phyloP scores from a whole-genome alignment of 2,797 vertebrate species.

The Channa striata region DNA sequence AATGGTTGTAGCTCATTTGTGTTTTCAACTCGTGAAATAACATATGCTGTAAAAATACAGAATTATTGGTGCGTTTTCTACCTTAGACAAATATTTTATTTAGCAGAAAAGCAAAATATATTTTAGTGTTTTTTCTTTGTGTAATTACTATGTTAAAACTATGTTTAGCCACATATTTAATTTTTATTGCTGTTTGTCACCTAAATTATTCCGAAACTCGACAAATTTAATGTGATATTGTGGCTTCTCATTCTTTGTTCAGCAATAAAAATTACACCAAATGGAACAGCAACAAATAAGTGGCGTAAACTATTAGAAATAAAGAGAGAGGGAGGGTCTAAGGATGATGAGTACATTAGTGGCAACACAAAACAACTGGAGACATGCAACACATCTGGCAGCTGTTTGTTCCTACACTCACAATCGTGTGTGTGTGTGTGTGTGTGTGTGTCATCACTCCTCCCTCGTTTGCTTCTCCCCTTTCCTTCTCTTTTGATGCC shows the following conservation, averaged over 20 bases:
- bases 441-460: no score
- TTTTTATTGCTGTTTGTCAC: no score
- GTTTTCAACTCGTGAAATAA: not conserved
- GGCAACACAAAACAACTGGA: slow-evolving; percentile 13
- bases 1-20: no score
- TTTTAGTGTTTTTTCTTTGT: not conserved
- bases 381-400: slow-evolving; percentile 40
- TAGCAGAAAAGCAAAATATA: not conserved
- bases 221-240: no score
- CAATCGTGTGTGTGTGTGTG: not conserved
- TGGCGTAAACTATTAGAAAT: not conserved
- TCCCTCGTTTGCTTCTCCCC: no score
- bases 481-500: no score
- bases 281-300: not conserved
- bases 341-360: slow-evolving; percentile 27
- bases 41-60: not conserved
- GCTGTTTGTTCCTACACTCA: slow-evolving; percentile 28
- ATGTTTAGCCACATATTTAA: no score
- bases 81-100: no score
- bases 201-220: no score
- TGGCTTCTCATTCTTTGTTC: not conserved
- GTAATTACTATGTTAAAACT: no score
- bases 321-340: not conserved
- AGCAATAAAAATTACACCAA: not conserved
- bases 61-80: not conserved